These are phyloP conservation scores for Zeus faber DNA, from an alignment of 2,113 vertebrate species.

Conservation along the genomic window DNA sequence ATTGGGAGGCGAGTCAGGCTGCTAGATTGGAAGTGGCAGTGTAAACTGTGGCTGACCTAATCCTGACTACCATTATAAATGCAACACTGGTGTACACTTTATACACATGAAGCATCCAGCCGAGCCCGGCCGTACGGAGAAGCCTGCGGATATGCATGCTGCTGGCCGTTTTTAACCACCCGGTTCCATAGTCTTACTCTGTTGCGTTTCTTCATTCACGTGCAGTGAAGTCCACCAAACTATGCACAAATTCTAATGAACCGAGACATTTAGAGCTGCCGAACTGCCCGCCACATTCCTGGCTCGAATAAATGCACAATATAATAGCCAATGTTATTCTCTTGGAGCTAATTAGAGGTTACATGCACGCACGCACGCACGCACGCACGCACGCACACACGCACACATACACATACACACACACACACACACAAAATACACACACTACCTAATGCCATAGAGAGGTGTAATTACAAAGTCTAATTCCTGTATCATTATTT, in stretches of 20 bases:
- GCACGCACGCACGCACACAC: constrained; percentile 19
- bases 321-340: constrained; percentile 46
- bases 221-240: no score
- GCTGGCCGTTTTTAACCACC: no score
- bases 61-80: constrained; percentile 36
- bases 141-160: no score
- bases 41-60: constrained; percentile 38
- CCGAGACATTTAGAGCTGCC: constrained; percentile 8
- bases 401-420: constrained; percentile 5
- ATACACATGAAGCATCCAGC: constrained; percentile 32
- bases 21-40: constrained; percentile 36
- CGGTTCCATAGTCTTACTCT: no score
- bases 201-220: no score
- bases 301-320: constrained; percentile 35
- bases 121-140: no score
- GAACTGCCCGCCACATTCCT: constrained; percentile 10
- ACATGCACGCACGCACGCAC: constrained; percentile 26
- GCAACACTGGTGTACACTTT: constrained; percentile 23
- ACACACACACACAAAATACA: no score
- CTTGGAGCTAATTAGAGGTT: constrained; percentile 56
- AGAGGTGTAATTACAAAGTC: constrained; percentile 69
- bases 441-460: constrained; percentile 16
- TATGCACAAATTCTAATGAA: constrained; percentile 35
- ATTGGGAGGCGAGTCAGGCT: constrained; percentile 30
- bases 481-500: constrained; percentile 67